A percentile compares a stretch with the other conserved stretches of the same genome.
Evolutionary conservation across 30 jellyfish, hydroid and myxozoan species (phyloP).

Genomic region (Euphysa ruthae): DNA sequence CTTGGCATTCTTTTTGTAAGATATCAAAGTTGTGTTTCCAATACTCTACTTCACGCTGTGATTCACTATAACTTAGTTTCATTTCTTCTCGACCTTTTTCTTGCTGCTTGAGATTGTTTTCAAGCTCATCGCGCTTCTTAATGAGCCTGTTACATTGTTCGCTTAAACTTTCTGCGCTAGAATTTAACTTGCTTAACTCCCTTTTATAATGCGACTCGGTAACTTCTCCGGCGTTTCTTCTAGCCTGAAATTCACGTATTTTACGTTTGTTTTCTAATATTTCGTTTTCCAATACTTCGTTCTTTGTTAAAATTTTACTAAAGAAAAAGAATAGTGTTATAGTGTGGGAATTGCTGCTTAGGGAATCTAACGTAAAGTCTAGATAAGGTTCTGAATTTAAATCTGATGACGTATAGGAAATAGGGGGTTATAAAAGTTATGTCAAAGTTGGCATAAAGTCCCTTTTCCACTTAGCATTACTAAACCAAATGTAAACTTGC

Average conservation of each 20-base stretch:
- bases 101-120: neutral
- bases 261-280: conserved; percentile 18
- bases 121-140: conserved; percentile 3
- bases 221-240: conserved; percentile 15
- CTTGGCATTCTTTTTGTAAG: conserved; percentile 24
- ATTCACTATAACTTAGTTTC: neutral
- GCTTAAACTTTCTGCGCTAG: neutral
- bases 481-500: no score
- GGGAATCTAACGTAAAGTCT: no score
- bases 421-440: no score
- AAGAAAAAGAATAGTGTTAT: neutral
- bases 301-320: conserved; percentile 15
- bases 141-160: neutral
- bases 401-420: no score
- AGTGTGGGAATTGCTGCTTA: no score
- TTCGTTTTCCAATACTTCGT: conserved; percentile 26
- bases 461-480: no score
- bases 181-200: neutral
- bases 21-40: conserved; percentile 21
- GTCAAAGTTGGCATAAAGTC: no score
- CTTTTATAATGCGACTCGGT: conserved; percentile 10
- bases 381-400: no score
- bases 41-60: conserved; percentile 13
- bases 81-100: neutral
- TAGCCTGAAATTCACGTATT: conserved; percentile 18